Evolutionary conservation across 2,888 invertebrate genomes (phyloP).

Genomic region (Euplexia lucipara): DNA sequence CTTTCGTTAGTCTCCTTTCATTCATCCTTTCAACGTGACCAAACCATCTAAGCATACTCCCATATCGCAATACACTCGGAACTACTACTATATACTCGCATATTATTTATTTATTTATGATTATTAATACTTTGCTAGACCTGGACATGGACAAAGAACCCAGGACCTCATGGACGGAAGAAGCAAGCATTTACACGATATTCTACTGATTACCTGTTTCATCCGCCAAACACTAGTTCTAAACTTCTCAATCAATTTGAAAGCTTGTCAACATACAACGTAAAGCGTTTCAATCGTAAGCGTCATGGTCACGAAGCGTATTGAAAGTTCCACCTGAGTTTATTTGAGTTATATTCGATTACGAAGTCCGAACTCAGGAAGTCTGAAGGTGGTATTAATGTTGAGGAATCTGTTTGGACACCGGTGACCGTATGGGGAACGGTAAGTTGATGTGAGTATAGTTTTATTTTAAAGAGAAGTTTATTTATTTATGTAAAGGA

Average conservation of each 20-base stretch:
- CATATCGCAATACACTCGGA: too few species aligned
- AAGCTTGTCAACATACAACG: constrained; percentile 62
- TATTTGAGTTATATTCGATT: constrained; percentile 87
- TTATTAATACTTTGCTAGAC: too few species aligned
- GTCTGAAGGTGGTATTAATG: constrained; percentile 73
- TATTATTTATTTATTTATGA: too few species aligned
- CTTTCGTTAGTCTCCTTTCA: too few species aligned
- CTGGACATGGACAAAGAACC: too few species aligned
- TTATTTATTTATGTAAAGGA: neutral
- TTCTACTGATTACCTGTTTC: too few species aligned
- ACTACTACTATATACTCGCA: too few species aligned
- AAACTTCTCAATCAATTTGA: constrained; percentile 1
- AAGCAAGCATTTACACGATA: too few species aligned
- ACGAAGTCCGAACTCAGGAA: constrained; percentile 73
- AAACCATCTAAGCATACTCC: too few species aligned
- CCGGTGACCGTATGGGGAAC: constrained; percentile 37
- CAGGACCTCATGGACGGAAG: too few species aligned
- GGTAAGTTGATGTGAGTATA: constrained; percentile 15
- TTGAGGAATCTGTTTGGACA: constrained; percentile 69
- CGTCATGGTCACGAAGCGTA: constrained; percentile 88
- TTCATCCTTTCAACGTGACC: too few species aligned
- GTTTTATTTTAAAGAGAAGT: constrained; percentile 1
- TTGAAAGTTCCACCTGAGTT: constrained; percentile 88
- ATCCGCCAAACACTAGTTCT: neutral
- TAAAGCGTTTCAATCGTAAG: constrained; percentile 80